phyloP scores from a whole-genome alignment of 2,888 invertebrate genomes.

The Brachyopa scutellaris region DNA sequence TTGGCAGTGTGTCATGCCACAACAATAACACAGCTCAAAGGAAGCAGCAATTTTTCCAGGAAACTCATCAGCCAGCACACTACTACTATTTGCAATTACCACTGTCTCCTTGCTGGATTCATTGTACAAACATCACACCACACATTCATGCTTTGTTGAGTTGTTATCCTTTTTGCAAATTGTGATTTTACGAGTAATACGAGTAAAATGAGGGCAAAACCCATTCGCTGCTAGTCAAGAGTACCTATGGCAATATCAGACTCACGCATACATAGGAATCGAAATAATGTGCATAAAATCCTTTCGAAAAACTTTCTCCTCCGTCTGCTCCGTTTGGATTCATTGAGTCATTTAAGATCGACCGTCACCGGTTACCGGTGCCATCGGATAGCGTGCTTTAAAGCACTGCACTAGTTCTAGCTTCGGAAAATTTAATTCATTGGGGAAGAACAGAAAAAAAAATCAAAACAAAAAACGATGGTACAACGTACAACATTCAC shows the following conservation, averaged over 20 bases:
- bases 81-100: not conserved
- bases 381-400: constrained; percentile 54
- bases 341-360: constrained; percentile 66
- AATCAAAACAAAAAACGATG: constrained; percentile 19
- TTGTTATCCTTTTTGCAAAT: constrained; percentile 56
- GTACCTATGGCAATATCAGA: constrained; percentile 22
- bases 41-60: constrained; percentile 4
- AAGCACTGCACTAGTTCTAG: constrained; percentile 40
- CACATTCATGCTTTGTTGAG: constrained; percentile 29
- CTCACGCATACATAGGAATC: not conserved
- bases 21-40: not conserved
- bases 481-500: constrained; percentile 38
- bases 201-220: constrained; percentile 43
- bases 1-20: constrained; percentile 35
- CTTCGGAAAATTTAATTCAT: constrained; percentile 36
- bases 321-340: constrained; percentile 38
- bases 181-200: constrained; percentile 21
- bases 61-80: constrained; percentile 14
- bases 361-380: constrained; percentile 44
- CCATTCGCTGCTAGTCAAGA: constrained; percentile 6
- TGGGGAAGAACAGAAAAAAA: constrained; percentile 6
- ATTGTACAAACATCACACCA: not conserved
- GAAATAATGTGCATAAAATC: constrained; percentile 40
- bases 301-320: constrained; percentile 59
- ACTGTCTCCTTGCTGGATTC: constrained; percentile 32